A percentile compares a stretch with the other conserved stretches of the same genome.
Conservation (phyloP, 2,113 vertebrate genomes). For the Oreotragus oreotragus region DNA sequence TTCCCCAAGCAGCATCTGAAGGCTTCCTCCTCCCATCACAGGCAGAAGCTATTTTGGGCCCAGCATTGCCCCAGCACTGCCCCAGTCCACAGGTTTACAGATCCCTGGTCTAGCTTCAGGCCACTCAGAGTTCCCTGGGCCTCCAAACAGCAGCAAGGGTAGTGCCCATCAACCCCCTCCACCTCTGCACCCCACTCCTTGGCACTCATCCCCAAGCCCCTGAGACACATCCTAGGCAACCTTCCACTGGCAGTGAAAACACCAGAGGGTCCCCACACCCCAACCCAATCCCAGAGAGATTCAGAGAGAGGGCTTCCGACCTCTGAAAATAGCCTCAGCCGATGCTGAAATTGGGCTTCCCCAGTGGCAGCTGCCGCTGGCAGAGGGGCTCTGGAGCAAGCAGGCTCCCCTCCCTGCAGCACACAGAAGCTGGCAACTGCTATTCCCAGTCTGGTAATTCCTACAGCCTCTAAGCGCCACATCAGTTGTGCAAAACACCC, state of each 20-base stretch:
- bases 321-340: background rate
- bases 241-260: background rate
- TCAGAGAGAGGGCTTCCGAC: background rate
- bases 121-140: background rate
- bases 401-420: background rate
- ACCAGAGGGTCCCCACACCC: background rate
- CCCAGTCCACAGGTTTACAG: slow-evolving; percentile 34
- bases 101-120: background rate
- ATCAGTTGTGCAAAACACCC: background rate
- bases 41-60: slow-evolving; percentile 40
- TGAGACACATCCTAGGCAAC: background rate
- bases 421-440: background rate
- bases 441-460: background rate
- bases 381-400: background rate
- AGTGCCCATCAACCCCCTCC: background rate
- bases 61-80: background rate
- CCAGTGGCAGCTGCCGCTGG: background rate
- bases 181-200: background rate
- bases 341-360: background rate
- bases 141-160: background rate
- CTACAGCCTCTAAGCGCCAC: background rate
- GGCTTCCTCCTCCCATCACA: slow-evolving; percentile 16
- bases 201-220: background rate
- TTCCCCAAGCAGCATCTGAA: background rate
- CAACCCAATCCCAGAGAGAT: background rate